phyloP scores from a whole-genome alignment of 2,888 invertebrate species.

The Lumbricus terrestris region DNA sequence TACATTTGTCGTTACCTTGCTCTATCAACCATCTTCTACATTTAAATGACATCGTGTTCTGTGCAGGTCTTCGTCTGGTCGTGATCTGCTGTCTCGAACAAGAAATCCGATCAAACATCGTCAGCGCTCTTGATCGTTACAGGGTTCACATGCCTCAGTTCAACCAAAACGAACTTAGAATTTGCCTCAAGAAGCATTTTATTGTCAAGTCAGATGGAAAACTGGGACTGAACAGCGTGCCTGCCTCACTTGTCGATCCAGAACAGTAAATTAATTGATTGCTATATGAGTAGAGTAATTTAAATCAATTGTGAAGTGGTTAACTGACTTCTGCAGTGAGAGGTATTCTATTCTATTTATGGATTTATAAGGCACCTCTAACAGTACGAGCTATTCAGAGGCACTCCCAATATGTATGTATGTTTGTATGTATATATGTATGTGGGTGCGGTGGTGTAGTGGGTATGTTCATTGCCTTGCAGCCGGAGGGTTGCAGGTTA shows the following conservation, averaged over 20 bases:
- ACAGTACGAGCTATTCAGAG: too few relatives aligned
- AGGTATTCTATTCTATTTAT: background rate
- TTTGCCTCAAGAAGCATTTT: constrained; percentile 41
- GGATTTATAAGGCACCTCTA: too few relatives aligned
- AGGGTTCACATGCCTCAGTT: constrained; percentile 23
- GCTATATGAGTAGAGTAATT: background rate
- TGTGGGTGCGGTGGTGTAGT: too few relatives aligned
- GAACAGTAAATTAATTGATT: constrained; percentile 11
- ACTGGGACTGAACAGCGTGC: background rate
- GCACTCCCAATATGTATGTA: too few relatives aligned
- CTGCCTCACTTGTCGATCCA: constrained; percentile 20
- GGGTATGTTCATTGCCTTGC: too few relatives aligned
- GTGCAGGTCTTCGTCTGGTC: constrained; percentile 35
- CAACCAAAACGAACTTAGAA: constrained; percentile 25
- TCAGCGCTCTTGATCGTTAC: constrained; percentile 45
- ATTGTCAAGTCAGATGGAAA: background rate
- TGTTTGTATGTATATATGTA: too few relatives aligned
- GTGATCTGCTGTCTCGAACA: constrained; percentile 48
- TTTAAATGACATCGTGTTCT: background rate
- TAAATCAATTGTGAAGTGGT: background rate
- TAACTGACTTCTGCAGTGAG: background rate
- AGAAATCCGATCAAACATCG: constrained; percentile 47
- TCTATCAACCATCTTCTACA: too few relatives aligned
- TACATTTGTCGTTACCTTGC: too few relatives aligned
- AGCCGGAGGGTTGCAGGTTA: too few relatives aligned